Evolutionary conservation across 2,797 vertebrate genomes (phyloP).

Genomic region (Tragopan temminckii): DNA sequence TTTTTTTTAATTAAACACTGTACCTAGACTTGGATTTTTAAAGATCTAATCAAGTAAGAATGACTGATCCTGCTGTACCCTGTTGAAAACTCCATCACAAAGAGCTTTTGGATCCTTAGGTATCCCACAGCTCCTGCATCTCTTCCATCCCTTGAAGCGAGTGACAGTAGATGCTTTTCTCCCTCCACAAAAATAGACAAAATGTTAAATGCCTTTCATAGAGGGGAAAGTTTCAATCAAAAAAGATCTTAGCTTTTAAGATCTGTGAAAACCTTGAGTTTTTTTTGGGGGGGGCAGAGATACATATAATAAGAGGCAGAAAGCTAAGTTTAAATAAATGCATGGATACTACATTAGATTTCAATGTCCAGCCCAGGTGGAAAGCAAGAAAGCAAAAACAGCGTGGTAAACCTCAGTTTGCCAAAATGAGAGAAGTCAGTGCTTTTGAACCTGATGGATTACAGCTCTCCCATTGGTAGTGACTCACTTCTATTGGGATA

Average conservation of each 20-base stretch:
- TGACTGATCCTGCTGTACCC: not conserved
- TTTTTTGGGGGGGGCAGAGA: too few relatives aligned
- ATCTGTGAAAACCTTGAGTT: not conserved
- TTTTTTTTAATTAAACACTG: not conserved
- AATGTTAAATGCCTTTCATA: not conserved
- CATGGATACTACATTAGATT: too few relatives aligned
- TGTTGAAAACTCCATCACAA: not conserved
- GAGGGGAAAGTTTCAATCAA: not conserved
- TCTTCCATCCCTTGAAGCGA: not conserved
- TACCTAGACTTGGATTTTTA: not conserved
- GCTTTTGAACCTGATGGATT: not conserved
- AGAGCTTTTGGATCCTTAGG: not conserved
- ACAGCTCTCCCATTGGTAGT: not conserved
- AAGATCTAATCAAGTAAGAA: not conserved
- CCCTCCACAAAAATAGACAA: not conserved
- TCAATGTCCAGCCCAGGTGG: too few relatives aligned
- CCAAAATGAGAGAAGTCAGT: not conserved
- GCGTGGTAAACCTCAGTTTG: not conserved
- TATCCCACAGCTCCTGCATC: too few relatives aligned
- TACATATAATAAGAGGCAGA: not conserved
- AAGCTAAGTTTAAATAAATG: not conserved
- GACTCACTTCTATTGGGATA: not conserved
- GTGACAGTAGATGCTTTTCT: not conserved
- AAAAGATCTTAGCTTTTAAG: not conserved
- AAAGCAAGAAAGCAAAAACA: not conserved